phyloP scores from a whole-genome alignment of 64 coral and sea anemone species.

The Montipora efflorescens region DNA sequence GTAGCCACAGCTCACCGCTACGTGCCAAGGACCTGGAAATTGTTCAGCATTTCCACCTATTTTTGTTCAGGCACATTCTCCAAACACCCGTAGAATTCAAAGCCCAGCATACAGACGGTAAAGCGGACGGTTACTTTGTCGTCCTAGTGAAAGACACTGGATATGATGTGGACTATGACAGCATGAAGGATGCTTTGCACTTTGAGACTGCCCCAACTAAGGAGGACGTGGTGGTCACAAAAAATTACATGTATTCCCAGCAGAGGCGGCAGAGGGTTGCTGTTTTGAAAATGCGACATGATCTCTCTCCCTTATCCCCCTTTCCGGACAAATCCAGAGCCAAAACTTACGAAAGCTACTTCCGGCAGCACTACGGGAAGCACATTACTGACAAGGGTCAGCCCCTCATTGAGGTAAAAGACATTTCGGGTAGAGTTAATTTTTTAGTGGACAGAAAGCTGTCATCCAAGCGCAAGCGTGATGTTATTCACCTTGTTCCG shows the following conservation, averaged over 20 bases:
- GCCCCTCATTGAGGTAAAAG: constrained; percentile 64
- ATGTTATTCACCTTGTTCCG: constrained; percentile 75
- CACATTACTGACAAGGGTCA: constrained; percentile 37
- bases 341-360: constrained; percentile 79
- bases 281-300: constrained; percentile 43
- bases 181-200: background rate
- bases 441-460: constrained; percentile 77
- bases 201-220: background rate
- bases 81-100: constrained; percentile 31
- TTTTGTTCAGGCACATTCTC: constrained; percentile 53
- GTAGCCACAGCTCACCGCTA: background rate
- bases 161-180: background rate
- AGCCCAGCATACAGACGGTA: background rate
- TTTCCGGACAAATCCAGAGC: constrained; percentile 81
- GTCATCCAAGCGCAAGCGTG: constrained; percentile 21
- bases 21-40: background rate
- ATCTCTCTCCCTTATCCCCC: constrained; percentile 54
- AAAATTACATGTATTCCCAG: constrained; percentile 8
- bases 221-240: constrained; percentile 23
- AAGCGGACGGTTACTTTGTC: constrained; percentile 55
- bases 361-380: background rate
- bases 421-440: constrained; percentile 59
- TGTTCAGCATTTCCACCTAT: constrained; percentile 42
- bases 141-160: constrained; percentile 14
- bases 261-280: constrained; percentile 8